A percentile compares a stretch with the other conserved stretches of the same genome.
Evolutionary conservation across 2,113 vertebrate species (phyloP).

Genomic region (Himantopus leucocephalus): DNA sequence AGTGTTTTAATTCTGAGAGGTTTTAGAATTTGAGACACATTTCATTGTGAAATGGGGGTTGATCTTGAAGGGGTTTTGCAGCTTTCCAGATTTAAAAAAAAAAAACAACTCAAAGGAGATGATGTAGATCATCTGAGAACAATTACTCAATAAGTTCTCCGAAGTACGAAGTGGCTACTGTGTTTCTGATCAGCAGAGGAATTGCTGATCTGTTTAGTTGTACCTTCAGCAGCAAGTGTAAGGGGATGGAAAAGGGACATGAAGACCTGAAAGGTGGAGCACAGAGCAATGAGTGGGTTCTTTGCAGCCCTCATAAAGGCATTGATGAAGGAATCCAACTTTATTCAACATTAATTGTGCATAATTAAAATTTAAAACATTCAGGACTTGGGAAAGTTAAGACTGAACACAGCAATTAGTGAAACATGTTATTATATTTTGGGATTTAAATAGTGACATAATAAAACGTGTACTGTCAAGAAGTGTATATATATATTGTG

Average conservation of each 20-base stretch:
- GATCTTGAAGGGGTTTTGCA: neutral
- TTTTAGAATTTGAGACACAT: neutral
- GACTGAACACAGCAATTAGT: neutral
- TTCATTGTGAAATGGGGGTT: neutral
- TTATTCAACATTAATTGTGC: neutral
- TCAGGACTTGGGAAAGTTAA: neutral
- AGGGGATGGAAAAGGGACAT: neutral
- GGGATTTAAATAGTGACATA: neutral
- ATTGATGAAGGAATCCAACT: neutral
- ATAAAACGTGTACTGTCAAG: neutral
- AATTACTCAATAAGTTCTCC: neutral
- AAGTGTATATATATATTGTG: neutral
- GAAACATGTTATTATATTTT: neutral
- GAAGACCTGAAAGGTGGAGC: neutral
- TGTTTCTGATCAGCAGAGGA: neutral
- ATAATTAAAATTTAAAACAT: neutral
- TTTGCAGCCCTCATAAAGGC: neutral
- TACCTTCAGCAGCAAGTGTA: neutral
- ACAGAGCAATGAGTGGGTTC: neutral
- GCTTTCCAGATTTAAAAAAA: neutral
- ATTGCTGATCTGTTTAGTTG: neutral
- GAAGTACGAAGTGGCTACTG: neutral
- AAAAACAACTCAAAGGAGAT: neutral
- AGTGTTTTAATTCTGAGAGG: neutral
- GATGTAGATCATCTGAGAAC: neutral